These are phyloP conservation scores for Butorides virescens DNA, from an alignment of 2,113 vertebrate species.

Conservation along the genomic window DNA sequence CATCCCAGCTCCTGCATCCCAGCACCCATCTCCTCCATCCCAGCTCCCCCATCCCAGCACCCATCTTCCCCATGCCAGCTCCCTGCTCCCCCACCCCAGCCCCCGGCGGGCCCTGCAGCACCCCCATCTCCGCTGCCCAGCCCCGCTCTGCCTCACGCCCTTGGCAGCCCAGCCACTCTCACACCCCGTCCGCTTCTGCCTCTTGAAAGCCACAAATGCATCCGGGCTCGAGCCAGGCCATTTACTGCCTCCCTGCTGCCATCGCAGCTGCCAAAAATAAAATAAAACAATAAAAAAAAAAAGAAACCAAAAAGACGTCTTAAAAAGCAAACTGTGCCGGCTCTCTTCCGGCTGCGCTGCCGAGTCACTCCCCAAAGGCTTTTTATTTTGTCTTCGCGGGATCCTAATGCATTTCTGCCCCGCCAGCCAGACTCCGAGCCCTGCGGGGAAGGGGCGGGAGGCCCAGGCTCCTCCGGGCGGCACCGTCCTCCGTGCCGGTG, in stretches of 20 bases:
- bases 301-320: neutral
- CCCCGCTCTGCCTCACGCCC: neutral
- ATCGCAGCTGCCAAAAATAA: constrained; percentile 31
- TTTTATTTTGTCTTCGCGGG: neutral
- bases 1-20: too few relatives aligned
- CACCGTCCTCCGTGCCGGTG: neutral
- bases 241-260: neutral
- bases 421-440: neutral
- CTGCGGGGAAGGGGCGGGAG: neutral
- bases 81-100: neutral
- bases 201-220: constrained; percentile 42
- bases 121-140: neutral
- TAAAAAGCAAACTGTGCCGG: neutral
- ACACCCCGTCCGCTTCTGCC: neutral
- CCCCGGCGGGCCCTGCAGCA: neutral
- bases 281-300: neutral
- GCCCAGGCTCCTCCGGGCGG: neutral
- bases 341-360: neutral
- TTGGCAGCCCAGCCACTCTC: neutral
- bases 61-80: neutral
- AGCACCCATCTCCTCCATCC: too few relatives aligned
- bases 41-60: too few relatives aligned
- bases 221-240: neutral
- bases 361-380: constrained; percentile 6
- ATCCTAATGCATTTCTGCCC: neutral